Evolutionary conservation across 1,140 invertebrate genomes (phyloP).

Genomic region (Tetraneura akinire): DNA sequence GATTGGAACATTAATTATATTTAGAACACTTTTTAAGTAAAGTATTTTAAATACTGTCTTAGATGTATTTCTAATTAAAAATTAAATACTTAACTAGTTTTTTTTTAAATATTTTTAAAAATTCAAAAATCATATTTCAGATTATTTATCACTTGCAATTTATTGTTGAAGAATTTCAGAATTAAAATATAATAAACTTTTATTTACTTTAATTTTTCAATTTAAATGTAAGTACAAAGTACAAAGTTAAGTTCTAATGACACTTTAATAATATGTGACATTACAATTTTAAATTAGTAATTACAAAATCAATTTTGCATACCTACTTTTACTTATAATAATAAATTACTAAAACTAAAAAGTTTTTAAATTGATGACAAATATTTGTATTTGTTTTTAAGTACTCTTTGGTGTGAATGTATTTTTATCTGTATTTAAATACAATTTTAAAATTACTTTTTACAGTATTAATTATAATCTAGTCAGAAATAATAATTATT

Average conservation of each 20-base stretch:
- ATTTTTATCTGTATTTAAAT: too few relatives aligned
- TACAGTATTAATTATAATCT: not conserved
- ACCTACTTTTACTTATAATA: too few relatives aligned
- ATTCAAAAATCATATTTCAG: not conserved
- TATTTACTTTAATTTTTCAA: not conserved
- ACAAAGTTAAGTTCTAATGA: not conserved
- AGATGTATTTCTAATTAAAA: not conserved
- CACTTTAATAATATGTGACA: too few relatives aligned
- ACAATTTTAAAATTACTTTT: not conserved
- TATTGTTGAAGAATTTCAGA: too few relatives aligned
- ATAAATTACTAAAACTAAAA: too few relatives aligned
- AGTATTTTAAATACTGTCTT: not conserved
- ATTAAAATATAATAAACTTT: not conserved
- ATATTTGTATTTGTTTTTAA: too few relatives aligned
- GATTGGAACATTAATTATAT: constrained; percentile 18
- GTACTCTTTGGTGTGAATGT: too few relatives aligned
- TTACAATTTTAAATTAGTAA: too few relatives aligned
- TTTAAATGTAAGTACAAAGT: not conserved
- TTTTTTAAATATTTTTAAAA: not conserved
- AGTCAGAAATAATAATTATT: constrained; percentile 4
- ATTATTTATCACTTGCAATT: too few relatives aligned
- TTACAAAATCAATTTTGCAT: too few relatives aligned
- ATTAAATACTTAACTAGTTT: constrained; percentile 6
- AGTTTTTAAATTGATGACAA: too few relatives aligned
- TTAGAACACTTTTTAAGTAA: constrained; percentile 3